These are phyloP conservation scores for Biston stratarius DNA, from an alignment of 2,888 invertebrate genomes.

Conservation along the genomic window DNA sequence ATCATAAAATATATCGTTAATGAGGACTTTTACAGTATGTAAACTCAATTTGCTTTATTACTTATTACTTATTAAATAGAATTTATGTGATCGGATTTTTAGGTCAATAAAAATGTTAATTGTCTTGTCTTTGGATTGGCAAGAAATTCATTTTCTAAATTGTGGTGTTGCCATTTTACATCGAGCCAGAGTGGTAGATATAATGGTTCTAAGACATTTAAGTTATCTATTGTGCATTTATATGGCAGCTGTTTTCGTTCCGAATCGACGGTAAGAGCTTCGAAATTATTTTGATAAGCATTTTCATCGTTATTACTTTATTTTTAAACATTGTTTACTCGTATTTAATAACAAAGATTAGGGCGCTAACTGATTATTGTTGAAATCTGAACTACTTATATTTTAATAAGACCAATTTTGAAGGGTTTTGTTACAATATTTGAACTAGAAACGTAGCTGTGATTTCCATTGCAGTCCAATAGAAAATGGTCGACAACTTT, in stretches of 20 bases:
- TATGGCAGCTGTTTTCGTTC: constrained; percentile 68
- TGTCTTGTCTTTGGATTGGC: too few relatives aligned
- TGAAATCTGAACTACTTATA: too few relatives aligned
- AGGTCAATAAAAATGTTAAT: too few relatives aligned
- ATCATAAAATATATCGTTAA: too few relatives aligned
- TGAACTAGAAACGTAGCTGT: too few relatives aligned
- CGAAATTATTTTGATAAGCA: constrained; percentile 1
- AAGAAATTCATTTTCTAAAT: background rate
- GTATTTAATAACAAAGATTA: constrained; percentile 1
- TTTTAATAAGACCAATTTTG: background rate
- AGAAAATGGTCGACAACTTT: too few relatives aligned
- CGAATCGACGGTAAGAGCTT: constrained; percentile 47
- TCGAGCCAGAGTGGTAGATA: constrained; percentile 37
- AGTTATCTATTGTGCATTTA: constrained; percentile 77
- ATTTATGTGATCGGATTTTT: too few relatives aligned
- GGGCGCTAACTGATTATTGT: background rate
- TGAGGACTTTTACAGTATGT: too few relatives aligned
- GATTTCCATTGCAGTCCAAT: too few relatives aligned
- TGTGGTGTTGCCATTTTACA: background rate
- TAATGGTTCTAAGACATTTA: constrained; percentile 56
- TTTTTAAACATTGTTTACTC: constrained; percentile 27
- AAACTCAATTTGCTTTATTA: too few relatives aligned
- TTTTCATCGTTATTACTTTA: constrained; percentile 7
- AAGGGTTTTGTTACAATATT: too few relatives aligned
- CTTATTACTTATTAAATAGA: too few relatives aligned